Conservation (phyloP, 30 jellyfish, hydroid and myxozoan species). For the Chrysaora quinquecirrha region DNA sequence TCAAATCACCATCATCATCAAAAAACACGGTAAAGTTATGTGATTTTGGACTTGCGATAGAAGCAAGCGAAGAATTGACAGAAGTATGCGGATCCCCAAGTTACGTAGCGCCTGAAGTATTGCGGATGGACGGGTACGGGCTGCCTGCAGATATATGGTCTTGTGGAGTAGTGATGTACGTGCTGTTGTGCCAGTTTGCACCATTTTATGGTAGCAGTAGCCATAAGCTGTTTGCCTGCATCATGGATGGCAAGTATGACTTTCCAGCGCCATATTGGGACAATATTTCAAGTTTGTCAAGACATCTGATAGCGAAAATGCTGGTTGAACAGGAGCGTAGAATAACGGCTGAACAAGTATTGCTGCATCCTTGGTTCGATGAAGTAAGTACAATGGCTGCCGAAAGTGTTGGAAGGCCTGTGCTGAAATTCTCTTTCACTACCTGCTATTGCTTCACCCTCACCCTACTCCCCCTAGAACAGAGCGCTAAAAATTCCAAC, state of each 20-base stretch:
- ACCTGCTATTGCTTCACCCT: too few species aligned
- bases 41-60: constrained; percentile 85
- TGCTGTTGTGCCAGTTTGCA: constrained; percentile 73
- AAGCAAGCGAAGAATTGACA: constrained; percentile 23
- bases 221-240: constrained; percentile 43
- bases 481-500: background rate
- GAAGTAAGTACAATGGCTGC: too few species aligned
- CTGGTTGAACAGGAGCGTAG: constrained; percentile 62
- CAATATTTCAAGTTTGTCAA: constrained; percentile 63
- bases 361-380: constrained; percentile 75
- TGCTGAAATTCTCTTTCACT: too few species aligned
- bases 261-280: constrained; percentile 85
- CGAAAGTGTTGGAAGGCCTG: background rate
- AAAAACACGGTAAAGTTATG: constrained; percentile 54
- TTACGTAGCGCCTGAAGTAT: constrained; percentile 87
- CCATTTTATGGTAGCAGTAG: constrained; percentile 77
- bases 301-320: constrained; percentile 59
- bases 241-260: constrained; percentile 49
- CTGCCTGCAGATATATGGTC: constrained; percentile 92
- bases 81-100: constrained; percentile 95
- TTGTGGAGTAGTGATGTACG: constrained; percentile 77
- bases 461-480: background rate
- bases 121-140: constrained; percentile 71
- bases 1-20: constrained; percentile 4
- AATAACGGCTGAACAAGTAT: constrained; percentile 55